Evolutionary conservation across 2,113 vertebrate genomes (phyloP).

Genomic region (Callionymus lyra): DNA sequence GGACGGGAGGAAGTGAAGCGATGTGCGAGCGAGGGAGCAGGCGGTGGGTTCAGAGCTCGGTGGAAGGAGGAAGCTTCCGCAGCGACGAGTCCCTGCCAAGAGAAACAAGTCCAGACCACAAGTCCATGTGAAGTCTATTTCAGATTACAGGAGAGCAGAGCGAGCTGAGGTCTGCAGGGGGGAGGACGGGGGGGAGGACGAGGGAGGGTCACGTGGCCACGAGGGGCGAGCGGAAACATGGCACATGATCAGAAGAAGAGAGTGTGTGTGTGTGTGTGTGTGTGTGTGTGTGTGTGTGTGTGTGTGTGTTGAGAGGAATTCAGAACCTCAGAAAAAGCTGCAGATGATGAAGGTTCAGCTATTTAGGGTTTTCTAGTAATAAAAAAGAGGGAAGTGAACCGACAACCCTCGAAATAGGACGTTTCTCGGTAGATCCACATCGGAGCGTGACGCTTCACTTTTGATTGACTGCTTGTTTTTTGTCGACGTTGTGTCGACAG

Average conservation of each 20-base stretch:
- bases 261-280: slow-evolving; percentile 10
- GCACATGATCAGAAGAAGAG: slow-evolving; percentile 51
- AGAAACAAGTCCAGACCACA: slow-evolving; percentile 84
- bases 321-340: slow-evolving; percentile 11
- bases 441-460: too few species aligned
- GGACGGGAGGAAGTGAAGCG: too few species aligned
- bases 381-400: background rate
- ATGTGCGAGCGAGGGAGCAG: too few species aligned
- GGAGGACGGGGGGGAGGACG: slow-evolving; percentile 16
- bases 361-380: background rate
- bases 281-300: slow-evolving; percentile 10
- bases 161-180: background rate
- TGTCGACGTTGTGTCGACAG: too few species aligned
- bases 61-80: slow-evolving; percentile 78
- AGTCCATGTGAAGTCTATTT: slow-evolving; percentile 84
- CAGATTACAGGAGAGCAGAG: slow-evolving; percentile 58
- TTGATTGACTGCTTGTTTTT: too few species aligned
- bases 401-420: background rate
- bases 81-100: slow-evolving; percentile 74
- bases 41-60: too few species aligned
- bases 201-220: slow-evolving; percentile 34
- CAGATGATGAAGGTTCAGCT: slow-evolving; percentile 27
- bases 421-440: too few species aligned
- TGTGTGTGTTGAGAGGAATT: slow-evolving; percentile 34
- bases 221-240: slow-evolving; percentile 38